Conservation (phyloP, 2,113 vertebrate genomes). For the Prionailurus viverrinus region DNA sequence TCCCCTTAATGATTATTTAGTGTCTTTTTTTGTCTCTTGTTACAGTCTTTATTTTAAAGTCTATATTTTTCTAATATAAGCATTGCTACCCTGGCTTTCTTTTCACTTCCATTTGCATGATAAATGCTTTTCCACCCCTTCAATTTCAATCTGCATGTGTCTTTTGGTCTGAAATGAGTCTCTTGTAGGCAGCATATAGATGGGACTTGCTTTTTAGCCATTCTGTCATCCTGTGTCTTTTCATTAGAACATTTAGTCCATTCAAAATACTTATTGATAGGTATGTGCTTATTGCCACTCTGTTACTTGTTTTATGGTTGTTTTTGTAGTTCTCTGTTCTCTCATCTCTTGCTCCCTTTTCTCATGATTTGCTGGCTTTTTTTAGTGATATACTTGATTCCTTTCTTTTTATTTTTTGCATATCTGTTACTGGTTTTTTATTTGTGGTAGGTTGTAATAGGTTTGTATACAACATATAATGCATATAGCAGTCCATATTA, state of each 20-base stretch:
- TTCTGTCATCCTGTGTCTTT: background rate
- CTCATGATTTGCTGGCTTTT: background rate
- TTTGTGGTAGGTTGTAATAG: background rate
- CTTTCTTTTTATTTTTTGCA: background rate
- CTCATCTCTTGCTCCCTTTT: background rate
- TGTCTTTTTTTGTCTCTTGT: background rate
- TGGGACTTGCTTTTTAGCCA: background rate
- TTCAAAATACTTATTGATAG: background rate
- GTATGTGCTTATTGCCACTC: background rate
- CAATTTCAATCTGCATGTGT: background rate
- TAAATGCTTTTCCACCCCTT: background rate
- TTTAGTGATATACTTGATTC: background rate
- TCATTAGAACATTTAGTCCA: background rate
- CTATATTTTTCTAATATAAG: background rate
- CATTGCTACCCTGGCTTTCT: background rate
- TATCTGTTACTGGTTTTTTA: background rate
- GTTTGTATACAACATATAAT: background rate
- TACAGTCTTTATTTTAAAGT: background rate
- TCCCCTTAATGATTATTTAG: background rate
- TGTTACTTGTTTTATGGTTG: background rate
- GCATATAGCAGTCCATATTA: background rate
- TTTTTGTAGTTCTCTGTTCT: background rate
- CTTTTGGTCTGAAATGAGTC: background rate
- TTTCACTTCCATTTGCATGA: background rate
- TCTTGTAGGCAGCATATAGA: background rate